Base-by-base conservation (phyloP, 1,140 invertebrate genomes). In the Drosophila jambulina region DNA sequence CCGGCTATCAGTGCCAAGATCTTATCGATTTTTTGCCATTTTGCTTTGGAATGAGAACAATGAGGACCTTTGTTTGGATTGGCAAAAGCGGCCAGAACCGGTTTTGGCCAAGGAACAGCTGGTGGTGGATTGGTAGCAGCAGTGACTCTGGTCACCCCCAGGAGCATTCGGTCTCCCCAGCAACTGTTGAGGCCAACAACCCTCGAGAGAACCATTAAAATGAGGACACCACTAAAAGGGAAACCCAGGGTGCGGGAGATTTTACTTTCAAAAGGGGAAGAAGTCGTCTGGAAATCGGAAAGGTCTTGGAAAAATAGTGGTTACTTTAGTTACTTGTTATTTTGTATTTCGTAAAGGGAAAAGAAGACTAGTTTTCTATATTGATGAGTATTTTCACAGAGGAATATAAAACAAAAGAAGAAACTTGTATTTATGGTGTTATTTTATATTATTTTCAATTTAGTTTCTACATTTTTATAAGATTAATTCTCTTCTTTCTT, bases 1-100 rank as follows among this genome's bases (percentile, higher is more conserved):
- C 60, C 72, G 67, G 72, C 63, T 80, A 80, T 81, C 78, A 77
- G 59, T 77, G 59, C 49, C 19, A 40, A 48, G 82, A 85, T 85
- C 82, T 85, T 85, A 85, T 85, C 82, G 82, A 81, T 85, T 83
- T 53, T 43, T 61, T 27, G 12, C 27, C 15, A 4, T 36, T 38
- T 40, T 19, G 32, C 29, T 43, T 25, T 46, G 45, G 45, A 67
- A 75, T 78, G 36, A 59, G 60, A 49, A 80, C 84, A 88, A 80
- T 68, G 75, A 64, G 48, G 58, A 65, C 58, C 80, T 75, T 85
- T 85, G 82, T 86, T 78, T 63, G 38, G 60, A 2, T 38, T 68
- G 34, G 53, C 54, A 87, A 87, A 75, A 59, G 57, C 67, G 77
- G 57, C 63, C 43, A 53, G 78, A 86, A 86, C 83, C 83, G 83